These are phyloP conservation scores for Phyllostomus discolor DNA, from an alignment of 2,113 vertebrate species.

Conservation along the genomic window DNA sequence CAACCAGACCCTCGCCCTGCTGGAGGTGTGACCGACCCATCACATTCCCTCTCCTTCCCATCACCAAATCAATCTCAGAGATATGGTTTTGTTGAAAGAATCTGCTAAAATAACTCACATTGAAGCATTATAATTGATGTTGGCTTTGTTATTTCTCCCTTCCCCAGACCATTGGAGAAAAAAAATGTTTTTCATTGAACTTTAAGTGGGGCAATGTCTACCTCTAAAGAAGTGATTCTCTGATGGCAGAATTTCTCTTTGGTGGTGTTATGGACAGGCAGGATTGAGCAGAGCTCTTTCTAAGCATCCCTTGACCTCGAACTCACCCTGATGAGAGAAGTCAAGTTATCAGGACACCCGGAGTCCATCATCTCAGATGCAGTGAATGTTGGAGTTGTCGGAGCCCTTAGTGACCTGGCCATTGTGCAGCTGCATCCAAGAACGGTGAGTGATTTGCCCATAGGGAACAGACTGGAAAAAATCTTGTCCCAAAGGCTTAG, in stretches of 20 bases:
- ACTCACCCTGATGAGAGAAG: not conserved
- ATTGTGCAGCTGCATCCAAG: not conserved
- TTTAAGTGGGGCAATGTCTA: not conserved
- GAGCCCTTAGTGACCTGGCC: not conserved
- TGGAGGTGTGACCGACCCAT: not conserved
- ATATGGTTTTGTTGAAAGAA: not conserved
- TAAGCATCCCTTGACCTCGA: not conserved
- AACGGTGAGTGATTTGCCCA: not conserved
- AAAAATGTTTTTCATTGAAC: not conserved
- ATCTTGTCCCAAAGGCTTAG: not conserved
- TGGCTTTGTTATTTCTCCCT: not conserved
- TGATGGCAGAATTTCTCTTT: not conserved
- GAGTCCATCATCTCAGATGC: not conserved
- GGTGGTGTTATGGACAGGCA: not conserved
- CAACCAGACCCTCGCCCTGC: rapidly evolving
- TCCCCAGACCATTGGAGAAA: not conserved
- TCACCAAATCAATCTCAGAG: not conserved
- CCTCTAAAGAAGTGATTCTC: not conserved
- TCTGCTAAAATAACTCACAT: not conserved
- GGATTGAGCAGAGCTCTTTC: not conserved
- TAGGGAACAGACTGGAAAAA: not conserved
- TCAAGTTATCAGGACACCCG: rapidly evolving
- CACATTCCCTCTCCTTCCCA: not conserved
- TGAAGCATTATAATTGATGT: not conserved
- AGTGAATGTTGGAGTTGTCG: too few relatives aligned